Evolutionary conservation across 2,888 invertebrate genomes (phyloP).

Genomic region (Slavum lentiscoides): DNA sequence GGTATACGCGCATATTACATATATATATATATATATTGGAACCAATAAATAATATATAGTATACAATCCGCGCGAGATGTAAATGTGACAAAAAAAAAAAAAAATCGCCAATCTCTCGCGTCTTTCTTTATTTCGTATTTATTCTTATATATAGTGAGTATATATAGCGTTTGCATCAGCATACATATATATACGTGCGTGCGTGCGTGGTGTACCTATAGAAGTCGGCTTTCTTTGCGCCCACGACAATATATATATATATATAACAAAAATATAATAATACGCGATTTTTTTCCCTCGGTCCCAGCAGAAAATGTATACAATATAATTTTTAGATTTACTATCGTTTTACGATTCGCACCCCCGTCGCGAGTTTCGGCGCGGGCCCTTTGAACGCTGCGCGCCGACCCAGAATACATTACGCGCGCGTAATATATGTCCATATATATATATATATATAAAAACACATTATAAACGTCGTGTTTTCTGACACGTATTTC

Average conservation of each 20-base stretch:
- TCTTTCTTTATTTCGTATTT: too few species aligned
- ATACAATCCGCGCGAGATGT: background rate
- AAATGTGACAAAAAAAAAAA: conserved; percentile 36
- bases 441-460: background rate
- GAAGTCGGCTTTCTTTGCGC: conserved; percentile 31
- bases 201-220: background rate
- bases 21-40: conserved; percentile 45
- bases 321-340: conserved; percentile 44
- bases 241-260: conserved; percentile 29
- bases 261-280: background rate
- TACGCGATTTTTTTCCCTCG: conserved; percentile 11
- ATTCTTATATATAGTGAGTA: background rate
- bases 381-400: conserved; percentile 40
- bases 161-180: too few species aligned
- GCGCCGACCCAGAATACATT: conserved; percentile 42
- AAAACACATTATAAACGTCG: conserved; percentile 39
- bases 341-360: conserved; percentile 50
- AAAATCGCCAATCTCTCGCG: too few species aligned
- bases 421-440: background rate
- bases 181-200: conserved; percentile 5
- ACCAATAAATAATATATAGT: conserved; percentile 46
- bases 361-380: conserved; percentile 32
- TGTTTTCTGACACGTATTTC: conserved; percentile 40
- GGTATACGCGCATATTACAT: background rate
- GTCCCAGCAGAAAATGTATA: conserved; percentile 6